Base-by-base conservation (phyloP, 2,113 vertebrate species). In the Ptyas mucosa region DNA sequence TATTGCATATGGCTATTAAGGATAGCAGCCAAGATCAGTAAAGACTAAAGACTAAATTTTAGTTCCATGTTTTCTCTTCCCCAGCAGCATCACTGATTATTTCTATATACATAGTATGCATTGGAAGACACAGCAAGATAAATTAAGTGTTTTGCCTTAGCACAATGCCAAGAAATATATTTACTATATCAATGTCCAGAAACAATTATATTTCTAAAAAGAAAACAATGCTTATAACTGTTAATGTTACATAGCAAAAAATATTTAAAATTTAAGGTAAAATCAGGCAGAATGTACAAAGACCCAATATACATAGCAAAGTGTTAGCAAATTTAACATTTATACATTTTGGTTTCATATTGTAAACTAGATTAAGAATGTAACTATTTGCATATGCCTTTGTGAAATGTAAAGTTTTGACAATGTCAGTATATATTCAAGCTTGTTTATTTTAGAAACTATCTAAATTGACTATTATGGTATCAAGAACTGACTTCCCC, bases 331-430 rank as follows among this genome's bases (percentile, higher is more conserved):
- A 98, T 98, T 97, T 98, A 98, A 98, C 98, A 98, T 98, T 98
- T 99, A 98, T 98, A 99, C 98, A 98, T 99, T 98, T 99, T 99
- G 99, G 99, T 99, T 99, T 97, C 96, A 97, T 98, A 98, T 98
- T 99, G 99, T 99, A 99, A 99, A 99, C 98, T 99, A 99, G 98
- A 98, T 98, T 97, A 98, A 98, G 98, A 98, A 98, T 98, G 98
- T 99, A 98, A 98, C 98, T 99, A 99, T 99, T 88, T 99, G 99
- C 98, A 99, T 99, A 99, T 98, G 98, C 98, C 98, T 98, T 98
- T 97, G 97, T 98, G 97, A 98, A 98, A 98, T 98, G 98, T 99
- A 98, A 98, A 98, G 97, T 98, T 98, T 97, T 98, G 96, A 97
- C 95, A 96, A 98, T 98, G 96, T 97, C 29, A 94, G 96, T 95